phyloP scores from a whole-genome alignment of 2,797 vertebrate species.

The Rallus crepitans region DNA sequence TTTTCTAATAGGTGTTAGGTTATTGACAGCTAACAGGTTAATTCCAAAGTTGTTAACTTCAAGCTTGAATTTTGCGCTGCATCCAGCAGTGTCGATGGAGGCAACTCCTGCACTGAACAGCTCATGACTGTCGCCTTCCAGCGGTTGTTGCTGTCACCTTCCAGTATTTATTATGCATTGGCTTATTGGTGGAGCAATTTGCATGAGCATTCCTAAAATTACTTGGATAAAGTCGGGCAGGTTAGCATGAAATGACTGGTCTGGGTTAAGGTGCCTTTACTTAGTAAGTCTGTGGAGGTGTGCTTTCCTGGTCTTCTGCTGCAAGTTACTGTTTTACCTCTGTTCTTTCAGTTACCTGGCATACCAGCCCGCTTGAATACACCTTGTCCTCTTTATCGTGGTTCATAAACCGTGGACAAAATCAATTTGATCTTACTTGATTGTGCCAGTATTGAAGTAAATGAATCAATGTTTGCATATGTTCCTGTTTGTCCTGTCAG shows the following conservation, averaged over 20 bases:
- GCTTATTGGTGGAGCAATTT: background rate
- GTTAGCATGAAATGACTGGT: background rate
- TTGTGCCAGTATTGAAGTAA: background rate
- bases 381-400: background rate
- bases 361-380: fast-evolving
- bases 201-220: background rate
- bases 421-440: background rate
- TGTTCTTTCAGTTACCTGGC: background rate
- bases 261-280: background rate
- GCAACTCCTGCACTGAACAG: background rate
- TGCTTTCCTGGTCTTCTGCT: background rate
- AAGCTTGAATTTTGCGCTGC: background rate
- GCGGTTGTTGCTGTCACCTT: background rate
- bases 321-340: background rate
- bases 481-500: background rate
- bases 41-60: background rate
- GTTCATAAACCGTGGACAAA: background rate
- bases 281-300: background rate
- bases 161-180: background rate
- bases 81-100: background rate
- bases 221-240: fast-evolving
- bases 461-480: background rate
- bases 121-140: background rate
- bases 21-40: fast-evolving
- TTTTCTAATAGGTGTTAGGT: background rate